Percentiles rank a stretch among this genome's conserved stretches.
These are phyloP conservation scores for Thalassarche chlororhynchos DNA, from an alignment of 2,113 vertebrate species.

Conservation along the genomic window DNA sequence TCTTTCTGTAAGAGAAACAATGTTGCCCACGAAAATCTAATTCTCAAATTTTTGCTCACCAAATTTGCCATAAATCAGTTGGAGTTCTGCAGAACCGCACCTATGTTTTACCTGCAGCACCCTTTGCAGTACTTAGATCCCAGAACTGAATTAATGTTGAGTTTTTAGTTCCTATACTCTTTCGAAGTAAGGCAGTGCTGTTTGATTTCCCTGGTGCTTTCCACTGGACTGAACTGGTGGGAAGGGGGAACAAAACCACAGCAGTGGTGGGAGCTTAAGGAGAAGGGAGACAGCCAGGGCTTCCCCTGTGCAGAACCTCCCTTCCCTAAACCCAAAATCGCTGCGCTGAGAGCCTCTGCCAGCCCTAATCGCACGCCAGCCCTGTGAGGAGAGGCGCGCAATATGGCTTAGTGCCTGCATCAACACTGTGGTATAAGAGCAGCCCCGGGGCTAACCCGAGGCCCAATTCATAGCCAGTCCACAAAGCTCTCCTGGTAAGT, in stretches of 20 bases:
- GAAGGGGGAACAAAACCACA: not conserved
- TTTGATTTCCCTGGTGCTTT: not conserved
- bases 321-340: not conserved
- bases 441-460: not conserved
- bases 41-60: not conserved
- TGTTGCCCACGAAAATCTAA: not conserved
- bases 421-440: not conserved
- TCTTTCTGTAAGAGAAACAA: not conserved
- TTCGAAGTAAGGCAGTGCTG: not conserved
- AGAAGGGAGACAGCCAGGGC: not conserved
- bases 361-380: not conserved
- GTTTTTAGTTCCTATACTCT: not conserved
- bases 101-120: not conserved
- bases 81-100: not conserved
- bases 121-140: not conserved
- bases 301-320: not conserved
- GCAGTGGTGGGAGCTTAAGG: not conserved
- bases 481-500: not conserved
- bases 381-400: not conserved
- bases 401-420: not conserved
- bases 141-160: not conserved
- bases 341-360: not conserved
- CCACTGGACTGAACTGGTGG: not conserved
- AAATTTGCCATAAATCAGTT: not conserved
- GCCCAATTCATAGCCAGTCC: not conserved